Conservation (phyloP, 2,888 invertebrate species). For the Ophion ellenae region DNA sequence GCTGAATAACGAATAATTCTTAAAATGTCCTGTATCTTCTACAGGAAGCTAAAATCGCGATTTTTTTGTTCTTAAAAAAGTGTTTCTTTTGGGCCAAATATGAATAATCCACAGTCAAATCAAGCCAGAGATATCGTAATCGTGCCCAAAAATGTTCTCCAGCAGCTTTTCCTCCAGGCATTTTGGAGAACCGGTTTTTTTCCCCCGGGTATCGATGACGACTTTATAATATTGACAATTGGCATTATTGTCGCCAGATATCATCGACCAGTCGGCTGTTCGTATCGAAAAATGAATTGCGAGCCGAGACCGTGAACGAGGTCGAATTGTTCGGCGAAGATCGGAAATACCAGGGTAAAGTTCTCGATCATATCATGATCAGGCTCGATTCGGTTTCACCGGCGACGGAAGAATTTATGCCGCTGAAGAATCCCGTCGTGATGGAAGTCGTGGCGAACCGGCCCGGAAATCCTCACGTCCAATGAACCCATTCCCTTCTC, state of each 20-base stretch:
- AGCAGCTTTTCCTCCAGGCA: background rate
- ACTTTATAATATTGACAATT: no score
- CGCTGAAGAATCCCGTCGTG: conserved; percentile 59
- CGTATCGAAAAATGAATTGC: conserved; percentile 67
- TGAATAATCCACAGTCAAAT: no score
- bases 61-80: no score
- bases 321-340: conserved; percentile 69
- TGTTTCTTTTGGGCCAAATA: no score
- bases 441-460: conserved; percentile 60
- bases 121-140: no score
- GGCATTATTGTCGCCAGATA: conserved; percentile 60
- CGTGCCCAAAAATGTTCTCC: no score
- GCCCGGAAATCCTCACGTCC: conserved; percentile 32
- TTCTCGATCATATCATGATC: conserved; percentile 70
- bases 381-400: conserved; percentile 69
- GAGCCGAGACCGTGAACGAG: conserved; percentile 72
- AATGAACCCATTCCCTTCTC: conserved; percentile 5
- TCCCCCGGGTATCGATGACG: background rate
- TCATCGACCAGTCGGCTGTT: conserved; percentile 68
- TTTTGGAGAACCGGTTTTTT: background rate
- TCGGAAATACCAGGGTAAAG: conserved; percentile 66
- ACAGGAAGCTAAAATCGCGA: no score
- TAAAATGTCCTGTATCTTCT: no score
- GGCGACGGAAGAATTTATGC: conserved; percentile 62
- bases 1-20: no score